Evolutionary conservation across 2,888 invertebrate species (phyloP).

Genomic region (Celastrina argiolus): DNA sequence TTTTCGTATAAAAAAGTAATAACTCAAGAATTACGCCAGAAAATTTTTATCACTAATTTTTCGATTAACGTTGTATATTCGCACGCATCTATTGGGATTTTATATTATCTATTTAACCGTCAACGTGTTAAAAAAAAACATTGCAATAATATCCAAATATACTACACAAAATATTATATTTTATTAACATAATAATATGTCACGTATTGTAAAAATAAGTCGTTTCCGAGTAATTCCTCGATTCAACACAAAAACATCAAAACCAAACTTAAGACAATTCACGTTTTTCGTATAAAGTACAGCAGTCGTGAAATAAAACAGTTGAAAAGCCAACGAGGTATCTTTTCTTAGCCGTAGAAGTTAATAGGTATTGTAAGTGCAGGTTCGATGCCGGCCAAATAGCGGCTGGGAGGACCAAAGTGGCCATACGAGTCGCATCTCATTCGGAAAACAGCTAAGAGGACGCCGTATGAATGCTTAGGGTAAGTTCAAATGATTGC

Average conservation of each 20-base stretch:
- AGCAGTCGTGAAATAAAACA: slow-evolving; percentile 19
- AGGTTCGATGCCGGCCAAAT: slow-evolving; percentile 53
- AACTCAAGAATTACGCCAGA: too few species aligned
- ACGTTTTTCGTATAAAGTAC: not conserved
- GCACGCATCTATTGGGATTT: too few species aligned
- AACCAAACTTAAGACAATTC: not conserved
- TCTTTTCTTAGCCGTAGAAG: slow-evolving; percentile 16
- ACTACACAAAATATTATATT: too few species aligned
- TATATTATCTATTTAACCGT: too few species aligned
- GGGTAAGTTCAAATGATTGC: not conserved
- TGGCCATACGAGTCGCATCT: slow-evolving; percentile 53
- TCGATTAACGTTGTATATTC: too few species aligned
- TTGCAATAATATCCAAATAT: too few species aligned
- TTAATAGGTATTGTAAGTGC: slow-evolving; percentile 30
- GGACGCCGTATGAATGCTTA: slow-evolving; percentile 30
- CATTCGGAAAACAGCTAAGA: slow-evolving; percentile 43
- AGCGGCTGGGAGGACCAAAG: slow-evolving; percentile 51
- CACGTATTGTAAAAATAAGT: not conserved
- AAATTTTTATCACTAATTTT: too few species aligned
- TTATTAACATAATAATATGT: too few species aligned
- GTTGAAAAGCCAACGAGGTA: slow-evolving; percentile 25
- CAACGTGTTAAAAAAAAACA: too few species aligned
- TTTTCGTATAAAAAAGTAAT: too few species aligned
- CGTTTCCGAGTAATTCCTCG: too few species aligned
- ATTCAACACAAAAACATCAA: too few species aligned